Evolutionary conservation across 2,888 invertebrate species (phyloP), one percentile per base, ranked within the genome.

Genomic region (Luperina nickerlii): DNA sequence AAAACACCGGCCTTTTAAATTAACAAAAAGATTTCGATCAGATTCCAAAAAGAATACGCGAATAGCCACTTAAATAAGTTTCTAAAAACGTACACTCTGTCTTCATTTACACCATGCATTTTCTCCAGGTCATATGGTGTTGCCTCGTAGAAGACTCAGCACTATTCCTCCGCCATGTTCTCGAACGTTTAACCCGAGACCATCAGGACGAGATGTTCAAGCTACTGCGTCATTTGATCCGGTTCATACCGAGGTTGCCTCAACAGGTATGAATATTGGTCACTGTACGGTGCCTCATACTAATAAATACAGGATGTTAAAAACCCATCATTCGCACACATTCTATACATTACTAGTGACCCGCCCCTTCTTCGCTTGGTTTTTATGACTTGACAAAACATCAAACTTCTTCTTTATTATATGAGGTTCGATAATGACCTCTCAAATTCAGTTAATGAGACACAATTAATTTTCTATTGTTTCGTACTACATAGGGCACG

Each of bases 111-210:
- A 48, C 20, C 20, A 27, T 69, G 48, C 7, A 9, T 15, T 32
- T 62, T 42, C 8, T 66, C 74, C 96, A 99, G 98, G 99, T 99
- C 0, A 99, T 99, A 88, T 99, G 99, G 99, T 98, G 98, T 84
- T 99, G 99, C 93, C 97, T 99, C 68, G 99, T 99, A 0, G 99
- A 99, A 97, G 99, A 99, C 92, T 99, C 99, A 0, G 99, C 99
- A 0, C 95, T 99, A 1, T 99, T 99, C 95, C 97, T 99, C 65
- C 98, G 99, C 20, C 99, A 99, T 92, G 99, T 99, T 69, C 97
- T 99, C 66, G 99, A 99, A 94, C 98, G 99, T 65, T 95, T 99
- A 6, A 99, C 99, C 0, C 97, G 99, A 13, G 99, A 99, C 90
- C 98, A 98, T 80, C 99, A 99, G 95, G 99, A 99, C 90, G 98